Evolutionary conservation across 2,113 vertebrate species (phyloP).

Genomic region (Axis porcinus): DNA sequence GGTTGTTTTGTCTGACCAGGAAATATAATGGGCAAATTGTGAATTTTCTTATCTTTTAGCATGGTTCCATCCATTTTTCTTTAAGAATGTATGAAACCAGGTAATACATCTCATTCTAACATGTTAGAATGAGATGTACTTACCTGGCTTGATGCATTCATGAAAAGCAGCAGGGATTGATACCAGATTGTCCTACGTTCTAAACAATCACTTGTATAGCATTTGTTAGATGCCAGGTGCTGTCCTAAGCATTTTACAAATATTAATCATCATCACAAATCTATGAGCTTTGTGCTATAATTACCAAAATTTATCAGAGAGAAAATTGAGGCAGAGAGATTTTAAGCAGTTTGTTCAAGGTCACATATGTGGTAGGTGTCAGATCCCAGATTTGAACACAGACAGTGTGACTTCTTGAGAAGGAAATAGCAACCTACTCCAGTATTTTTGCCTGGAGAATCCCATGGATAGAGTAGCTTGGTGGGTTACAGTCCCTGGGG

Average conservation of each 20-base stretch:
- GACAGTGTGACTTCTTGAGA: background rate
- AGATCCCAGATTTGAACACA: background rate
- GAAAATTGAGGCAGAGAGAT: background rate
- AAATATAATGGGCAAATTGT: background rate
- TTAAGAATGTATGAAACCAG: background rate
- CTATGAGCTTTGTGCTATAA: background rate
- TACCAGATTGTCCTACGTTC: background rate
- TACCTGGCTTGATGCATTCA: background rate
- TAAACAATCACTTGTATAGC: background rate
- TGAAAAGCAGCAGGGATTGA: background rate
- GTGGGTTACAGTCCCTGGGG: background rate
- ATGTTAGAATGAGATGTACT: background rate
- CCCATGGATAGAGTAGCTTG: background rate
- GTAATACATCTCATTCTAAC: background rate
- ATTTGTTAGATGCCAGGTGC: background rate
- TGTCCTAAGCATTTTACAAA: background rate
- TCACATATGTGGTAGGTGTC: background rate
- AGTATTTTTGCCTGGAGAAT: background rate
- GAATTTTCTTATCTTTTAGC: background rate
- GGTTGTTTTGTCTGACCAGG: background rate
- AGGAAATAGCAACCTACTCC: background rate
- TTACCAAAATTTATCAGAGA: background rate
- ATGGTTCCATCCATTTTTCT: background rate
- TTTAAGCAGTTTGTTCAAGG: background rate
- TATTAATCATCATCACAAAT: background rate